Evolutionary conservation across 2,888 invertebrate species (phyloP).

Genomic region (Onthophagus sagittarius): DNA sequence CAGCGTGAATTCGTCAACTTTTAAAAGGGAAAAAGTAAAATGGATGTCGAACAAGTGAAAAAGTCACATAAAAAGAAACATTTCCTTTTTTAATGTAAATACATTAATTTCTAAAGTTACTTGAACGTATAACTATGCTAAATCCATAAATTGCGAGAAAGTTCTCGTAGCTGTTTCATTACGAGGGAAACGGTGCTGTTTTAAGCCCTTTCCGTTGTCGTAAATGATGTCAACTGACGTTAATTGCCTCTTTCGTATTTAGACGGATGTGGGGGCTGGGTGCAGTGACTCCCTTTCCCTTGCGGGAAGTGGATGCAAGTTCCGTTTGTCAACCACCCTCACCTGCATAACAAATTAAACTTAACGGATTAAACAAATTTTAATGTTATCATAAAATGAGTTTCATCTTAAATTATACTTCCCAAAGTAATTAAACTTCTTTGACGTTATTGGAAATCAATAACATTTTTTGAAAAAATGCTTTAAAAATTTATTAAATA

Average conservation of each 20-base stretch:
- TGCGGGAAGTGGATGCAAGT: neutral
- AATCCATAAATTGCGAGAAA: neutral
- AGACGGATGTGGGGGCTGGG: neutral
- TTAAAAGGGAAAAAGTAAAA: neutral
- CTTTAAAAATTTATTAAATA: no score
- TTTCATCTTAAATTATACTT: no score
- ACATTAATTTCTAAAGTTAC: no score
- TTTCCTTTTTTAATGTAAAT: neutral
- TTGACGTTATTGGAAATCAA: no score
- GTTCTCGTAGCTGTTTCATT: neutral
- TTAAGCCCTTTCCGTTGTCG: neutral
- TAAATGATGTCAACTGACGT: constrained; percentile 15
- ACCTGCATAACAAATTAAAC: no score
- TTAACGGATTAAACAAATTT: no score
- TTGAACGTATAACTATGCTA: neutral
- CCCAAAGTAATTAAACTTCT: no score
- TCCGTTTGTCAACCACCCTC: neutral
- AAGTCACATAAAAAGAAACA: neutral
- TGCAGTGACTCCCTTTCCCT: neutral
- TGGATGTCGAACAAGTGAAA: neutral
- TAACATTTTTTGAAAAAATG: no score
- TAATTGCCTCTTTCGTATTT: constrained; percentile 15
- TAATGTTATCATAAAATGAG: no score
- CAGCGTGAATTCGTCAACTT: neutral
- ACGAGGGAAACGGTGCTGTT: neutral